These are phyloP conservation scores for Drosophila algonquin DNA, from an alignment of 2,888 invertebrate species.

Conservation along the genomic window DNA sequence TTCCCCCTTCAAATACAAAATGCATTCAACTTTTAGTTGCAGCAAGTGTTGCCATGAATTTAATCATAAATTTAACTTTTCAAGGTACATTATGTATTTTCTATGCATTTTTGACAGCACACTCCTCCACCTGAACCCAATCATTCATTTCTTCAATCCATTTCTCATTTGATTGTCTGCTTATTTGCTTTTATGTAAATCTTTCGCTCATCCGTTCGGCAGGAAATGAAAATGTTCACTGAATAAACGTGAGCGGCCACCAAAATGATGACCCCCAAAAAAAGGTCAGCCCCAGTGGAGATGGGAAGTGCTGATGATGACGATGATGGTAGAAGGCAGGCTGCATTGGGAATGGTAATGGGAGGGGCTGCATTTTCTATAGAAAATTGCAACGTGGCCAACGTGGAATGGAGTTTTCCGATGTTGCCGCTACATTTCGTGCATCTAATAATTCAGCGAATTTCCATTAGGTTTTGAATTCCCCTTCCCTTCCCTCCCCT, in stretches of 20 bases:
- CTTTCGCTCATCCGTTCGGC: slow-evolving; percentile 5
- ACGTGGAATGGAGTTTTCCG: slow-evolving; percentile 15
- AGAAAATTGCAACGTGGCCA: slow-evolving; percentile 7
- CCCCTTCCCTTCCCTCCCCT: too few species aligned
- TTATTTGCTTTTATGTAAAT: slow-evolving; percentile 33
- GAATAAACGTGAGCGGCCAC: slow-evolving; percentile 39
- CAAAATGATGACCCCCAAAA: slow-evolving; percentile 24
- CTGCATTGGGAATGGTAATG: neutral
- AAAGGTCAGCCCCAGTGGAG: slow-evolving; percentile 21
- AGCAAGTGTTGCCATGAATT: too few species aligned
- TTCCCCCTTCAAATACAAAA: too few species aligned
- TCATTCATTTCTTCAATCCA: slow-evolving; percentile 8
- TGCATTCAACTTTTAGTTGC: too few species aligned
- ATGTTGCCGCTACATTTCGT: slow-evolving; percentile 19
- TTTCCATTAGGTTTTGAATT: slow-evolving; percentile 8
- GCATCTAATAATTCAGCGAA: slow-evolving; percentile 7
- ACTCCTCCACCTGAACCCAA: too few species aligned
- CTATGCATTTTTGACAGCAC: too few species aligned
- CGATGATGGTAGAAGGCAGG: neutral
- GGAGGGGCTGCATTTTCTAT: slow-evolving; percentile 1
- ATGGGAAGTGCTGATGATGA: slow-evolving; percentile 8
- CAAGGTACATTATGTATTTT: too few species aligned
- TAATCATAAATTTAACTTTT: too few species aligned
- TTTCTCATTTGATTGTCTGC: slow-evolving; percentile 6
- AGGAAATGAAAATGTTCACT: slow-evolving; percentile 37